Conservation (phyloP, 2,888 invertebrate genomes). For the Bombylius major region DNA sequence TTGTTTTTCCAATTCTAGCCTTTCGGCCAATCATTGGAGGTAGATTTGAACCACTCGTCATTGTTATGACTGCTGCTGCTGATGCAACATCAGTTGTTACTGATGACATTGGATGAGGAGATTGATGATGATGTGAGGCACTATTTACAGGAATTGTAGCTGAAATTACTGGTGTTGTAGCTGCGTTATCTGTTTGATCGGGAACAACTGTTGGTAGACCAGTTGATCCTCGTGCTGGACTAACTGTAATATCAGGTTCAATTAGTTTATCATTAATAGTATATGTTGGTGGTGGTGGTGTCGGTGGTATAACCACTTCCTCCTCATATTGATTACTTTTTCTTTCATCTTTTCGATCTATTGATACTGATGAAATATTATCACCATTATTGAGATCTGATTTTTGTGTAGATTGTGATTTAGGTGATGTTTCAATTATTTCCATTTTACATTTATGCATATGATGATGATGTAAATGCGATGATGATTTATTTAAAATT, state of each 20-base stretch:
- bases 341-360: neutral
- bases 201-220: constrained; percentile 52
- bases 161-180: constrained; percentile 8
- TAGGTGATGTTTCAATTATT: constrained; percentile 14
- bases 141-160: neutral
- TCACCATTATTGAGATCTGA: neutral
- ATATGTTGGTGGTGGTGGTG: constrained; percentile 18
- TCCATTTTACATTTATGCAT: constrained; percentile 19
- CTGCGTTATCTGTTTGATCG: constrained; percentile 29
- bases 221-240: constrained; percentile 54
- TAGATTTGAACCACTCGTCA: neutral
- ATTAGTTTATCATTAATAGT: constrained; percentile 16
- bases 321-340: constrained; percentile 31
- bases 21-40: constrained; percentile 29
- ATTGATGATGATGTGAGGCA: neutral
- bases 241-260: constrained; percentile 33
- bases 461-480: constrained; percentile 20
- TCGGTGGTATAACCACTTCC: constrained; percentile 31
- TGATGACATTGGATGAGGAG: neutral
- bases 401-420: neutral
- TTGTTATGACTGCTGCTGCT: neutral
- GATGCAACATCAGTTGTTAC: constrained; percentile 16
- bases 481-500: constrained; percentile 11
- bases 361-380: neutral
- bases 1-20: constrained; percentile 50